Percentiles rank a stretch among this genome's conserved stretches.
These are phyloP conservation scores for Hyperoodon ampullatus DNA, from an alignment of 2,113 vertebrate genomes.

Conservation along the genomic window DNA sequence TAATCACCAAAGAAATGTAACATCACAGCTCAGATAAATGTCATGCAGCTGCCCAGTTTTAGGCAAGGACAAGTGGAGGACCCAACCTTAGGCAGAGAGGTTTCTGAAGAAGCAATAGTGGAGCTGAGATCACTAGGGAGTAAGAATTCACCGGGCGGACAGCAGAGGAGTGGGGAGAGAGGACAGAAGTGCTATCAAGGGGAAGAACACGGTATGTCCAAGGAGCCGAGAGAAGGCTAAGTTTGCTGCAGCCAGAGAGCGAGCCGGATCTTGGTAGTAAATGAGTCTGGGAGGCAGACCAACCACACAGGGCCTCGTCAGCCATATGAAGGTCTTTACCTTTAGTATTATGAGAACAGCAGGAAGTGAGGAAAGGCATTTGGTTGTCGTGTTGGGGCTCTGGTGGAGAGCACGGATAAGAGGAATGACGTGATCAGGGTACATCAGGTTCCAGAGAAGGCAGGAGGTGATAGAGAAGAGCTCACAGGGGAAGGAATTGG, in stretches of 20 bases:
- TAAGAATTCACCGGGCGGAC: not conserved
- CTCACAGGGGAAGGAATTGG: too few relatives aligned
- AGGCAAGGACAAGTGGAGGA: not conserved
- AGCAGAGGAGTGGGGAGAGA: not conserved
- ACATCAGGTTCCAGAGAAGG: not conserved
- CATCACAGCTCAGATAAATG: not conserved
- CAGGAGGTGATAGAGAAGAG: not conserved
- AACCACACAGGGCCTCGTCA: accelerated
- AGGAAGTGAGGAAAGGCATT: not conserved
- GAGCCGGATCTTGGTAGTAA: not conserved
- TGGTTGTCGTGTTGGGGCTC: not conserved
- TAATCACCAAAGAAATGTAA: not conserved
- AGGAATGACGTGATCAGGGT: not conserved
- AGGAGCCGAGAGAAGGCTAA: not conserved
- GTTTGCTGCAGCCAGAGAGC: not conserved
- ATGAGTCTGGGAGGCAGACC: not conserved
- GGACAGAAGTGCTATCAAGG: not conserved
- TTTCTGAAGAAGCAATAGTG: not conserved
- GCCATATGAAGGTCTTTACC: not conserved
- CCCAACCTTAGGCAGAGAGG: not conserved
- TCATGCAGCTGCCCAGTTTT: not conserved
- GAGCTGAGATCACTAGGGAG: not conserved
- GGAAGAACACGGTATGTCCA: not conserved
- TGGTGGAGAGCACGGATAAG: not conserved
- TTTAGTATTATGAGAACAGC: not conserved